Percentiles rank a stretch among this genome's conserved stretches.
phyloP scores from a whole-genome alignment of 2,113 vertebrate genomes.

The Actenoides lindsayi region DNA sequence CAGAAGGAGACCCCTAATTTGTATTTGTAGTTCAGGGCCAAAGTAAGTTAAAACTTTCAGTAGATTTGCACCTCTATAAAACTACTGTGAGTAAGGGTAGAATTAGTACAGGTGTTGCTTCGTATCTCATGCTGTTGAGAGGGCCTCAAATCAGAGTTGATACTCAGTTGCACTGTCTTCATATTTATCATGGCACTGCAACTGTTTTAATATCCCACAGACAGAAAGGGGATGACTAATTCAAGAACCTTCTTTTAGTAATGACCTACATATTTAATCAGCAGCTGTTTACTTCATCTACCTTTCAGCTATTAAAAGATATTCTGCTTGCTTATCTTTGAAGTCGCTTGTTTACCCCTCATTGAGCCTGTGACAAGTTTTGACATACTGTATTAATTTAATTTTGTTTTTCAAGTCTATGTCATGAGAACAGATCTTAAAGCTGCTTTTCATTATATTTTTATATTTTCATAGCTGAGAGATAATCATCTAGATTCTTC shows the following conservation, averaged over 20 bases:
- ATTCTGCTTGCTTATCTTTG: conserved; percentile 5
- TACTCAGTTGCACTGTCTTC: neutral
- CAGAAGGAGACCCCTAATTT: neutral
- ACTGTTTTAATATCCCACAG: neutral
- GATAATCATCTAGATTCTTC: neutral
- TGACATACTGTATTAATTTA: neutral
- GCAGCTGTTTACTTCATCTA: conserved; percentile 1
- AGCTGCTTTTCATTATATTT: neutral
- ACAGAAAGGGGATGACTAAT: conserved; percentile 9
- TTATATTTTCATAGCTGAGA: neutral
- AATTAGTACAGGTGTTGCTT: neutral
- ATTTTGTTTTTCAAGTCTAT: neutral
- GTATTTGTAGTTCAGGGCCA: neutral
- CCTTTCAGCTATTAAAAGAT: neutral
- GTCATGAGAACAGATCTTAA: neutral
- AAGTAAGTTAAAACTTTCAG: neutral
- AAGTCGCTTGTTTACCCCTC: conserved; percentile 41
- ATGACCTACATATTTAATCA: conserved; percentile 19
- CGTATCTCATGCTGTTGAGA: neutral
- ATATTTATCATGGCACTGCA: neutral
- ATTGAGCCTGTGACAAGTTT: neutral
- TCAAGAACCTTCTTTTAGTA: conserved; percentile 43
- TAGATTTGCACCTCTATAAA: neutral
- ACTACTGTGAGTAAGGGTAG: neutral
- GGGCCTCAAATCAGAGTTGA: neutral